Conservation (phyloP, 2,113 vertebrate genomes). For the Nettapus auritus region DNA sequence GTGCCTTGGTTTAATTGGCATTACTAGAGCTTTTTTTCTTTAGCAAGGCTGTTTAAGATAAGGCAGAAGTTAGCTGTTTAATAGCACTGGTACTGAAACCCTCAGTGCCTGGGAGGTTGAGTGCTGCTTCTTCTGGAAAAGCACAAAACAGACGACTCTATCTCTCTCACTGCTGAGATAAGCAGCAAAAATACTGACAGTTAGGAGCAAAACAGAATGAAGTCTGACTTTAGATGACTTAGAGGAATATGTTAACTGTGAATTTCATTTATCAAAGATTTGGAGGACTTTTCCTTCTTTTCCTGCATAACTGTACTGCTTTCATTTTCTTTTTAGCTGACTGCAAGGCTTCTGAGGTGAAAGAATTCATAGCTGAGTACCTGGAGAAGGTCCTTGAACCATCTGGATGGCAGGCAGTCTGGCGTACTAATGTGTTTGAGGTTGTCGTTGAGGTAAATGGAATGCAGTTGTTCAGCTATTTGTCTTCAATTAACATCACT, state of each 20-base stretch:
- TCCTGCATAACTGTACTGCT: not conserved
- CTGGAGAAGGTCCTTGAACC: slow-evolving; percentile 91
- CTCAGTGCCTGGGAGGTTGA: not conserved
- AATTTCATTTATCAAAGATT: not conserved
- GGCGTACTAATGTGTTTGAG: slow-evolving; percentile 89
- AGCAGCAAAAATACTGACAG: not conserved
- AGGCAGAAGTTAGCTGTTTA: not conserved
- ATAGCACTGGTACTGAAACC: not conserved
- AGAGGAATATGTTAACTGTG: not conserved
- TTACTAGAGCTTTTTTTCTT: not conserved
- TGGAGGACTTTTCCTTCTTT: not conserved
- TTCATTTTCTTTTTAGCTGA: slow-evolving; percentile 81
- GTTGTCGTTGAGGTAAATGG: slow-evolving; percentile 89
- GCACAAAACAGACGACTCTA: not conserved
- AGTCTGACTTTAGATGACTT: not conserved
- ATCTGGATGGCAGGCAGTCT: slow-evolving; percentile 91
- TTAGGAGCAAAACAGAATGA: not conserved
- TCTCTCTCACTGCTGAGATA: not conserved
- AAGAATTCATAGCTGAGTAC: slow-evolving; percentile 90
- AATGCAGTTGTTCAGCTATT: not conserved
- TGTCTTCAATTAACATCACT: not conserved
- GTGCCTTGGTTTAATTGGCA: not conserved
- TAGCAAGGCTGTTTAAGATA: not conserved
- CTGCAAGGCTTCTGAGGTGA: slow-evolving; percentile 92
- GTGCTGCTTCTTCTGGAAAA: not conserved